Evolutionary conservation across 1,140 invertebrate species (phyloP).

Genomic region (Neotoxoptera formosana): DNA sequence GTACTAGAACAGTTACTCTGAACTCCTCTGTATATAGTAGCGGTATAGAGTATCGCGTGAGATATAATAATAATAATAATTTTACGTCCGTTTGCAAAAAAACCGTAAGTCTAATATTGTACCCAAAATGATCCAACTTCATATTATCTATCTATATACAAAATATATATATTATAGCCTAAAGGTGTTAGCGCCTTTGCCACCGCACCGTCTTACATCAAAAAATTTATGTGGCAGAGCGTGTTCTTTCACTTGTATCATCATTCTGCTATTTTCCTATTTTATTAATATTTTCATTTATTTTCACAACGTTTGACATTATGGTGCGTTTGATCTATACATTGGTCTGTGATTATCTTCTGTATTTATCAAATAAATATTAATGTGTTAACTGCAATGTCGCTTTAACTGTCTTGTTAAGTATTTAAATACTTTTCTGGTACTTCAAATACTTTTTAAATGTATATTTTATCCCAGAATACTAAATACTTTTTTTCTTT

Average conservation of each 20-base stretch:
- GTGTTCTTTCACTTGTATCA: not conserved
- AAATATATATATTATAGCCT: not conserved
- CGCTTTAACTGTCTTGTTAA: no score
- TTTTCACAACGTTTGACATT: not conserved
- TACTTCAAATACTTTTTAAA: no score
- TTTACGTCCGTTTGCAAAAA: not conserved
- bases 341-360: no score
- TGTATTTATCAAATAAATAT: no score
- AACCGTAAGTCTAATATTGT: not conserved
- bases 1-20: not conserved
- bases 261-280: not conserved
- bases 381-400: no score
- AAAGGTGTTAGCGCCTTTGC: not conserved
- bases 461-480: no score
- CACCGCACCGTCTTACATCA: not conserved
- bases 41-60: not conserved
- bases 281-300: not conserved
- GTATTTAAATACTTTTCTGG: no score
- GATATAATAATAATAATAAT: not conserved
- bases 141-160: not conserved
- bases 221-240: not conserved
- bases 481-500: no score
- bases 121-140: not conserved
- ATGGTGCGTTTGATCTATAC: not conserved
- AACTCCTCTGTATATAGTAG: not conserved